Evolutionary conservation across 2,113 vertebrate species (phyloP), one percentile per base, ranked within the genome.

Genomic region (Acanthochromis polyacanthus): DNA sequence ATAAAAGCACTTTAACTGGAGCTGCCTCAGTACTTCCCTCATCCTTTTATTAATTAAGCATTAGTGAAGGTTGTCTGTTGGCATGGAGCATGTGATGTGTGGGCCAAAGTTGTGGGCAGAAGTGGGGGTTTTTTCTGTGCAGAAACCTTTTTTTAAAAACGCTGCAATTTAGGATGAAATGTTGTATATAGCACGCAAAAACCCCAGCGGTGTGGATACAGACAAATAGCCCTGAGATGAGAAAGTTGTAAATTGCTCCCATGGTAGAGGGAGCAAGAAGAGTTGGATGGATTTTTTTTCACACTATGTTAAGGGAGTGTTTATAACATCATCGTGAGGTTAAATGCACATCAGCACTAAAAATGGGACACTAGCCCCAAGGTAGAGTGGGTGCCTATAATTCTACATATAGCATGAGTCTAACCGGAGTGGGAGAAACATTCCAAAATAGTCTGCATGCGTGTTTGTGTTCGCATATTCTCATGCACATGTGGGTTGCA

Each of bases 241-340:
- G 38, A 89, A 84, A 60, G 65, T 56, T 81, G 81, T 71, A 88
- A 93, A 89, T 90, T 85, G 82, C 58, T 92, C 88, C 91, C 91
- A 82, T 78, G 80, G 85, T 81, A 46, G 66, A 74, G 32, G 62
- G 55, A 86, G 70, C 72, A 25, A 61, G 50, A 78, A 71, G 68
- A 71, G 57, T 77, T 77, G 58, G 61, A 81, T 68, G 28, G 74
- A 57, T 63, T 77, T 63, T 69, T 83, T 63, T 72, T 61, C 52
- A 74, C 22, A 59, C 58, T 67, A 70, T 51, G 68, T 83, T 86
- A 63, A 81, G 66, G 52, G 67, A 85, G 68, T 81, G 70, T 87
- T 91, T 88, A 88, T 70, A 84, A 76, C 78, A 82, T 78, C 20
- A 81, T 72, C 68, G 73, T 71, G 62, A 88, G 84, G 87, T 89